A percentile compares a stretch with the other conserved stretches of the same genome.
phyloP scores from a whole-genome alignment of 1,140 invertebrate species.

The Ostrea denselamellosa region DNA sequence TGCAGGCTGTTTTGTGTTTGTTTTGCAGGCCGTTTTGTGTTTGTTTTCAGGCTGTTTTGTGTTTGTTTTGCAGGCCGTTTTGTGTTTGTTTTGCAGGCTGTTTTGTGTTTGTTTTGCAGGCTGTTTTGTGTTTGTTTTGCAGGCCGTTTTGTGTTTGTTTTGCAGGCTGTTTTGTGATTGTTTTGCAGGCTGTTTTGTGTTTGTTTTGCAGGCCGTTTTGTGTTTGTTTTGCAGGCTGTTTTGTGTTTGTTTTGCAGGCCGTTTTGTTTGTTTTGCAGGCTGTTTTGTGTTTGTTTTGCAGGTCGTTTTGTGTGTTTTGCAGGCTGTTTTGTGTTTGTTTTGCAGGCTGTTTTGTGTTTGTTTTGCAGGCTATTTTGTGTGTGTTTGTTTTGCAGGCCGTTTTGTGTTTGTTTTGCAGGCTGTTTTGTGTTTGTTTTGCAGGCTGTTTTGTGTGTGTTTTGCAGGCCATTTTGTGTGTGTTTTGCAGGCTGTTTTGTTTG shows the following conservation, averaged over 20 bases:
- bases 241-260: background rate
- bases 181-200: too few relatives aligned
- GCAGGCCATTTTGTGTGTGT: too few relatives aligned
- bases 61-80: too few relatives aligned
- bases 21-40: background rate
- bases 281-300: conserved; percentile 55
- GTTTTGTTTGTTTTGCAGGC: conserved; percentile 62
- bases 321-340: too few relatives aligned
- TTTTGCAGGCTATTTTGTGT: too few relatives aligned
- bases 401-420: conserved; percentile 63
- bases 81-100: too few relatives aligned
- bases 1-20: conserved; percentile 67
- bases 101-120: background rate
- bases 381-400: background rate
- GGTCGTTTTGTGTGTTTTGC: background rate
- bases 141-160: conserved; percentile 66
- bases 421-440: conserved; percentile 55
- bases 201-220: too few relatives aligned
- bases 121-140: conserved; percentile 39
- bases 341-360: too few relatives aligned
- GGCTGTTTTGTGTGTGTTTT: background rate
- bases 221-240: too few relatives aligned
- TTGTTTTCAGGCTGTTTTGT: too few relatives aligned
- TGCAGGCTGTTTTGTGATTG: background rate
- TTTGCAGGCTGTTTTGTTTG: too few relatives aligned